phyloP scores from a whole-genome alignment of 2,797 vertebrate species.

The Acanthopagrus latus region DNA sequence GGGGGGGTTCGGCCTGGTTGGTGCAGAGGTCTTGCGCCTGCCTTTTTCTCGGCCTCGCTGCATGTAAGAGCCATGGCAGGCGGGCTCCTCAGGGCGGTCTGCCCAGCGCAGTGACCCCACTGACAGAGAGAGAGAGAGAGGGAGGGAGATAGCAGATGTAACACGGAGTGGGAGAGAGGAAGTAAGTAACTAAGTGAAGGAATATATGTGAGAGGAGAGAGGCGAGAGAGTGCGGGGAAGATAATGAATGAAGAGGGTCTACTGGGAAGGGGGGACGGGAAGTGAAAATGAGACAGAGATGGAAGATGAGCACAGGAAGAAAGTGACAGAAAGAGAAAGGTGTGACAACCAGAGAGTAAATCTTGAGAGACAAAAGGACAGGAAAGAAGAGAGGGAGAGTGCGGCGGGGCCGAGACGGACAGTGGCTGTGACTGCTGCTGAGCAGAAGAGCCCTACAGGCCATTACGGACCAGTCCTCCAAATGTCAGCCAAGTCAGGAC shows the following conservation, averaged over 20 bases:
- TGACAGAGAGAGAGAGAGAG: slow-evolving; percentile 14
- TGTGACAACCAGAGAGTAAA: slow-evolving; percentile 64
- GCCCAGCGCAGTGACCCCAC: slow-evolving; percentile 47
- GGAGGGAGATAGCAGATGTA: slow-evolving; percentile 18
- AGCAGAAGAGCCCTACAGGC: slow-evolving; percentile 68
- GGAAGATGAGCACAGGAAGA: slow-evolving; percentile 40
- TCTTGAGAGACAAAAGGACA: slow-evolving; percentile 65
- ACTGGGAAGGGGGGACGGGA: slow-evolving; percentile 22
- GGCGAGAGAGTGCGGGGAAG: slow-evolving; percentile 8
- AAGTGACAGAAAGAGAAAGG: slow-evolving; percentile 57
- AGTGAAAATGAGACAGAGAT: slow-evolving; percentile 64
- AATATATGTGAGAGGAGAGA: slow-evolving; percentile 24
- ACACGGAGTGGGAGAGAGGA: slow-evolving; percentile 1
- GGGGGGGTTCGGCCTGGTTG: slow-evolving; percentile 26
- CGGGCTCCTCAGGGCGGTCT: slow-evolving; percentile 50
- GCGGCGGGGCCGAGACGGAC: slow-evolving; percentile 39
- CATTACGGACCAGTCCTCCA: slow-evolving; percentile 72
- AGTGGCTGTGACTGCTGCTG: slow-evolving; percentile 66
- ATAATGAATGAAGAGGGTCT: slow-evolving; percentile 11
- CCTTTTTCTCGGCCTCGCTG: slow-evolving; percentile 9
- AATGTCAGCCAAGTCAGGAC: slow-evolving; percentile 79
- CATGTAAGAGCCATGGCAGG: slow-evolving; percentile 37
- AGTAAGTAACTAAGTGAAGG: slow-evolving; percentile 9
- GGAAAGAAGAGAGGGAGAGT: slow-evolving; percentile 14
- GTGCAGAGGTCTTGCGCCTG: slow-evolving; percentile 44